These are phyloP conservation scores for Lepidurus apus DNA, from an alignment of 1,140 invertebrate species.

Conservation along the genomic window DNA sequence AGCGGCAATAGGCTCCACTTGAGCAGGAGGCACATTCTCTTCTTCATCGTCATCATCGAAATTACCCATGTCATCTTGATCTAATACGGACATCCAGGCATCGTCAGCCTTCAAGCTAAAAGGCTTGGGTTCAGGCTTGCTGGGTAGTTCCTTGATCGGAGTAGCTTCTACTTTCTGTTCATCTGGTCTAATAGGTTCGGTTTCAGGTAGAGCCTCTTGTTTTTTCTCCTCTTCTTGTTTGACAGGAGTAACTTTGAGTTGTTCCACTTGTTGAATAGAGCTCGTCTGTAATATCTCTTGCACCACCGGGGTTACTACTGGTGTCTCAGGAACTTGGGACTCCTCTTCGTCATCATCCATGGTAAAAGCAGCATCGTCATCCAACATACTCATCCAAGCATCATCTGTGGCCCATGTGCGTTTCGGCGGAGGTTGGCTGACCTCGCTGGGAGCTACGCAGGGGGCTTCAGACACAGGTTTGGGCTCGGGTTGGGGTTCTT, in stretches of 20 bases:
- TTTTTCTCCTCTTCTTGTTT: slow-evolving; percentile 32
- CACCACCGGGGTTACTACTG: not conserved
- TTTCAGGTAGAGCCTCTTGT: slow-evolving; percentile 30
- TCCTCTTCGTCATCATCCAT: slow-evolving; percentile 28
- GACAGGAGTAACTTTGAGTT: not conserved
- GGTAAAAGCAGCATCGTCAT: not conserved
- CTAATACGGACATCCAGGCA: slow-evolving; percentile 38
- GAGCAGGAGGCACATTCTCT: slow-evolving; percentile 15
- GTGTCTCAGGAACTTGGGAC: not conserved
- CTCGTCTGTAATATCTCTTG: not conserved
- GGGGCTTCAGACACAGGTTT: not conserved
- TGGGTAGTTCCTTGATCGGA: slow-evolving; percentile 24
- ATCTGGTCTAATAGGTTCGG: slow-evolving; percentile 33
- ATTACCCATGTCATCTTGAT: slow-evolving; percentile 34
- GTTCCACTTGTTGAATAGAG: not conserved
- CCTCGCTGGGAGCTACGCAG: not conserved
- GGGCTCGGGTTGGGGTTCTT: not conserved
- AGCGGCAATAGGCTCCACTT: not conserved
- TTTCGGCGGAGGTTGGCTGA: slow-evolving; percentile 15
- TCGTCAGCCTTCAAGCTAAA: slow-evolving; percentile 28
- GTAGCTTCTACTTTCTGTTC: slow-evolving; percentile 32
- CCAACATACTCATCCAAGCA: slow-evolving; percentile 23
- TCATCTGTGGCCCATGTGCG: not conserved
- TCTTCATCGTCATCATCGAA: slow-evolving; percentile 35
- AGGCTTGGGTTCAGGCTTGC: slow-evolving; percentile 9